Base-by-base conservation (phyloP, 2,888 invertebrate genomes). In the Drosophila lutescens region DNA sequence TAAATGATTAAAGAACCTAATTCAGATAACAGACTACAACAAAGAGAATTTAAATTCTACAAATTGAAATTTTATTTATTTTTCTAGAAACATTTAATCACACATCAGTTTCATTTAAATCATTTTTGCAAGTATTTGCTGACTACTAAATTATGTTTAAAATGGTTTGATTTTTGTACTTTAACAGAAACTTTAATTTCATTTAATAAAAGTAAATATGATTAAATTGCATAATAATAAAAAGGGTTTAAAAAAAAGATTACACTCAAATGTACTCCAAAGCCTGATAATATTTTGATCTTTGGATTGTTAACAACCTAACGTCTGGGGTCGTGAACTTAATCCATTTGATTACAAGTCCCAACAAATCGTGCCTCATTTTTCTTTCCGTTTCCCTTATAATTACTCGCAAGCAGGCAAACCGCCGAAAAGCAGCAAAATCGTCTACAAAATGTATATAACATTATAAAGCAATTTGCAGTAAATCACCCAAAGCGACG, bases 401-500 rank as follows among this genome's bases (percentile, higher is more conserved):
- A 86, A 82, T 82, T 86, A 83, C 83, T 82, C 74, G 68, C 61
- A 55, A 72, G 74, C 81, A 86, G 81, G 72, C 83, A 47, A 65
- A 26, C 54, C 58, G 30, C 55, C 51, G 54, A 46, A 62, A 54
- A 34, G 44, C 56, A 67, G 30, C 55, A 32, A 57, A 61, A 79
- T 61, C 58, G 69, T 60, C 63, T 67, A 71, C 55, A 73, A 78
- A 84, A 84, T 86, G 67, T 84, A 83, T 83, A 86, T 83, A 85
- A 85, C 85, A 87, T 85, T 85, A 85, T 85, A 85, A 87, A 86
- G 85, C 86, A 86, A 86, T 88, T 86, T 86, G 88, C 88, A 88
- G 86, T 86, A 86, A 86, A 86, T 86, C 86, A 86, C 80, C 66
- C 65, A 87, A 87, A 86, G 80, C 78, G 78, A 61, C 73, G 76